A percentile compares a stretch with the other conserved stretches of the same genome.
Conservation (phyloP, 2,888 invertebrate species). For the Agrotis clavis region DNA sequence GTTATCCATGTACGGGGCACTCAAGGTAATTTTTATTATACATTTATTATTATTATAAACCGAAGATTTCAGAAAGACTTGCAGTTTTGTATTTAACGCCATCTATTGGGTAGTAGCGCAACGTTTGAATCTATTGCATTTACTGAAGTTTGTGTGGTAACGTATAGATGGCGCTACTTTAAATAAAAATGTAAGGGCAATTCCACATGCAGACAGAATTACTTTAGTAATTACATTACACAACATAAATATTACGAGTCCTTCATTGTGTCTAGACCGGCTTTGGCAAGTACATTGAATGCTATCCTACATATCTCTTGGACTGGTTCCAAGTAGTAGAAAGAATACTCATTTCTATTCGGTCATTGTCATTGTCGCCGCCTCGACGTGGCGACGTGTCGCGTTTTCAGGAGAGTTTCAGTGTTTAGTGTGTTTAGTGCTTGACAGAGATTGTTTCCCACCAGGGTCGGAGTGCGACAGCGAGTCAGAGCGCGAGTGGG, state of each 20-base stretch:
- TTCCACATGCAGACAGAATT: slow-evolving; percentile 10
- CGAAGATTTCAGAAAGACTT: too few species aligned
- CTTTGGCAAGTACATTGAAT: slow-evolving; percentile 61
- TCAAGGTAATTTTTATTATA: slow-evolving; percentile 73
- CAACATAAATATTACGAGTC: slow-evolving; percentile 48
- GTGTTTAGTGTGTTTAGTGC: slow-evolving; percentile 44
- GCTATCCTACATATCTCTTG: slow-evolving; percentile 76
- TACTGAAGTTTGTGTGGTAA: not conserved
- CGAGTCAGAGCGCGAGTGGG: slow-evolving; percentile 94
- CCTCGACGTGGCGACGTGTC: slow-evolving; percentile 73
- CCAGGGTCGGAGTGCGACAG: slow-evolving; percentile 91
- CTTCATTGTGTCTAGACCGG: slow-evolving; percentile 54
- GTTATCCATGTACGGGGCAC: slow-evolving; percentile 93
- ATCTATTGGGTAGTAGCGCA: slow-evolving; percentile 75
- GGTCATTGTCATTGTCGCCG: slow-evolving; percentile 87
- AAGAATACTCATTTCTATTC: slow-evolving; percentile 74
- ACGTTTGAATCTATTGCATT: slow-evolving; percentile 34
- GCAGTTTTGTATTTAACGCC: slow-evolving; percentile 68
- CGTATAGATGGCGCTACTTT: slow-evolving; percentile 68
- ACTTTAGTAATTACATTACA: slow-evolving; percentile 19
- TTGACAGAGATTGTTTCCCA: slow-evolving; percentile 64
- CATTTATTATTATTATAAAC: too few species aligned
- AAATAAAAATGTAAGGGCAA: slow-evolving; percentile 22
- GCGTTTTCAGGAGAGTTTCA: slow-evolving; percentile 46
- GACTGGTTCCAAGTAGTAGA: slow-evolving; percentile 78